Conservation (phyloP, 2,113 vertebrate genomes). For the Xerus inauris region DNA sequence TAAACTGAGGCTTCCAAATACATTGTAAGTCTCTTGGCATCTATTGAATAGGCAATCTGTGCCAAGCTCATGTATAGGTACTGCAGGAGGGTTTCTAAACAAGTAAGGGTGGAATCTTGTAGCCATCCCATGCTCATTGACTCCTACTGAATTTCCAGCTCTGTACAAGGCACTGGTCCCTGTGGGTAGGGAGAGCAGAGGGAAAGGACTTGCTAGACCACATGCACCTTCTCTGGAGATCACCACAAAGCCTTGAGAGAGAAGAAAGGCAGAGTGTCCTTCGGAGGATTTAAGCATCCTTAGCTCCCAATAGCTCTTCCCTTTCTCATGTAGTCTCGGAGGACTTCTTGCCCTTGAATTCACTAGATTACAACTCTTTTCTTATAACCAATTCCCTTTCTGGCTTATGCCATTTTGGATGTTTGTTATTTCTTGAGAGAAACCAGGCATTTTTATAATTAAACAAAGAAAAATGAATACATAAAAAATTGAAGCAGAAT, state of each 20-base stretch:
- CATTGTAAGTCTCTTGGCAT: not conserved
- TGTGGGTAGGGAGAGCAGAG: not conserved
- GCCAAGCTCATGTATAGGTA: not conserved
- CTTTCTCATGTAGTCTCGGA: not conserved
- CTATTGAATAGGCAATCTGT: not conserved
- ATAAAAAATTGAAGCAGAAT: not conserved
- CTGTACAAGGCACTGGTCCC: not conserved
- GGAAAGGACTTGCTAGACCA: not conserved
- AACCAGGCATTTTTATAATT: not conserved
- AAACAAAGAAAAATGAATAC: constrained; percentile 36
- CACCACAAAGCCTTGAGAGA: rapidly evolving
- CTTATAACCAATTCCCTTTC: not conserved
- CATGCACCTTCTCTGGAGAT: not conserved
- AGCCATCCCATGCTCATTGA: not conserved
- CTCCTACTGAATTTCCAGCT: not conserved
- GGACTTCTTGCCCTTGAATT: not conserved
- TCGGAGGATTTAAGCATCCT: not conserved
- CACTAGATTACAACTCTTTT: not conserved
- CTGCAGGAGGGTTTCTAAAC: not conserved
- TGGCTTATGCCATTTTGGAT: not conserved
- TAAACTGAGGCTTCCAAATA: not conserved
- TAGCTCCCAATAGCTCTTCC: no score
- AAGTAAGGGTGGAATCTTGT: not conserved
- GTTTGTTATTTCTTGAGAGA: constrained; percentile 3
- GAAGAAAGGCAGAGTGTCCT: not conserved